Base-by-base conservation (phyloP, 2,888 invertebrate genomes). In the Argynnis bischoffii region DNA sequence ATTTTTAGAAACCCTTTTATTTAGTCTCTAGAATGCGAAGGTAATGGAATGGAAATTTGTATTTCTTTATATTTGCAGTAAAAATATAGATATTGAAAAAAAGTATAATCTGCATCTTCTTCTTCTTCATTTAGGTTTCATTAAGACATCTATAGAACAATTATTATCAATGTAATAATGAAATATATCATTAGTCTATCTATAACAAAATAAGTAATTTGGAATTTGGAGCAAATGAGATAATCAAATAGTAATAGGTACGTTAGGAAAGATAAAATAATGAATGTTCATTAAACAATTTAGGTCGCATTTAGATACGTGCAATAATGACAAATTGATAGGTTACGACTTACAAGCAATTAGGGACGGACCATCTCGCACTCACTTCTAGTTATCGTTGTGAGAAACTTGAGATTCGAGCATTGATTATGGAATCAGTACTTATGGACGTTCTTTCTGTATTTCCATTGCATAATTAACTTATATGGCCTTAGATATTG, bases 311-410 rank as follows among this genome's bases (percentile, higher is more conserved):
- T 69, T 63, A 69, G 69, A 71, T 69, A 72, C 46, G 60, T 50
- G 55, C 18, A 64, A 70, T 71, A 73, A 73, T 69, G 70, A 74
- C 69, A 73, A 69, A 73, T 74, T 73, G 66, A 74, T 74, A 66
- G 71, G 67, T 69, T 66, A 41, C 35, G 16, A 51, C 35, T 61
- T 51, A 64, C 55, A 61, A 66, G 66, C 56, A 73, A 74, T 76
- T 76, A 72, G 56, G 74, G 70, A 64, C 75, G 46, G 51, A 63
- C n/a, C 16, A 63, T 41, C 16, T 46, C 13, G 16, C 26, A 16
- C 31, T 51, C 26, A 46, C 46, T 35, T 56, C 41, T 63, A 6
- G 46, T 61, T 55, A 50, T 50, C 60, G 21, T 16, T 48, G 50
- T 66, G 66, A 61, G 50, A 61, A 61, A 60, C 60, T 48, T 16